Evolutionary conservation across 1,140 invertebrate species (phyloP).

Genomic region (Gerris buenoi): DNA sequence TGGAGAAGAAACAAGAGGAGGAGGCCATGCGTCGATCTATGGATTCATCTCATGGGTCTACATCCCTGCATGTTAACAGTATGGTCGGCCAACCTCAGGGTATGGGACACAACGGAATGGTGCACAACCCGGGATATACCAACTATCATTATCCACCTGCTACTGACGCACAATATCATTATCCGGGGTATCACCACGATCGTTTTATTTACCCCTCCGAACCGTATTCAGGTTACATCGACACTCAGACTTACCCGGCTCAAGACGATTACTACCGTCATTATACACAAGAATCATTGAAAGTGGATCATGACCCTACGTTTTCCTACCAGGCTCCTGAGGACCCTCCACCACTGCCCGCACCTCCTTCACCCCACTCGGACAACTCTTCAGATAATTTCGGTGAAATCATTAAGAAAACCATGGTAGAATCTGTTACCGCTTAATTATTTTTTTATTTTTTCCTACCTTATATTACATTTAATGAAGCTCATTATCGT

Average conservation of each 20-base stretch:
- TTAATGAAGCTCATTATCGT: no score
- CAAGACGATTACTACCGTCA: not conserved
- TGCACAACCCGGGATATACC: not conserved
- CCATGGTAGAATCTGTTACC: conserved; percentile 77
- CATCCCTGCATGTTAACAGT: not conserved
- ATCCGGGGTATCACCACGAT: not conserved
- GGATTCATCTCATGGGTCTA: not conserved
- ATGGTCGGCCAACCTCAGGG: no score
- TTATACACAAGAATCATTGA: not conserved
- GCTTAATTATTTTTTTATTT: conserved; percentile 36
- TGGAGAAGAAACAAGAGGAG: conserved; percentile 61
- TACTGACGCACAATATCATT: not conserved
- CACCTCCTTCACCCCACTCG: conserved; percentile 24
- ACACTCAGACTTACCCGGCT: not conserved
- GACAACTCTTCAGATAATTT: conserved; percentile 55
- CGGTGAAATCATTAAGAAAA: conserved; percentile 82
- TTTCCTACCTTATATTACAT: not conserved
- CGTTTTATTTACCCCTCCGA: not conserved
- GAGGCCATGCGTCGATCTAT: conserved; percentile 12
- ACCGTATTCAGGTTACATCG: not conserved
- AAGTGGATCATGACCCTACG: not conserved
- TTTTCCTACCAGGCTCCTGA: not conserved
- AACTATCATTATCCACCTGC: not conserved
- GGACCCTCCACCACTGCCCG: not conserved
- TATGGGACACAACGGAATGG: no score